A percentile compares a stretch with the other conserved stretches of the same genome.
Evolutionary conservation across 2,888 invertebrate genomes (phyloP).

Genomic region (Ctena decussata): DNA sequence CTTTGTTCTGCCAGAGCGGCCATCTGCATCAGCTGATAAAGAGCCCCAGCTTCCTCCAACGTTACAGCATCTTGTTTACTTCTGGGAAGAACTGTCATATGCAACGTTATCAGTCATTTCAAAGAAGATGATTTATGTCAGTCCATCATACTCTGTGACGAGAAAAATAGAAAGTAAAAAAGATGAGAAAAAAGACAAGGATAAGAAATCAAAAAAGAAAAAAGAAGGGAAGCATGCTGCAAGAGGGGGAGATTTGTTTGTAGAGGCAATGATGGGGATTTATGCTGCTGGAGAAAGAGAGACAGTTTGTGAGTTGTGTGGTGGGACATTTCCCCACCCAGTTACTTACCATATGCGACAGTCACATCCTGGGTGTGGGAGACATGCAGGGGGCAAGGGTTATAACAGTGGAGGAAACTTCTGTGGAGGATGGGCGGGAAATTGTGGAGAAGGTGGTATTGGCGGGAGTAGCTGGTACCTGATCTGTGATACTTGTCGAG

Average conservation of each 20-base stretch:
- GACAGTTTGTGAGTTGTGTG: constrained; percentile 94
- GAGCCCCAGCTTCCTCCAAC: constrained; percentile 92
- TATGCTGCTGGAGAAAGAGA: constrained; percentile 85
- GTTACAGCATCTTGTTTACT: constrained; percentile 93
- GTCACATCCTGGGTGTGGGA: constrained; percentile 96
- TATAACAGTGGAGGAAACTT: constrained; percentile 97
- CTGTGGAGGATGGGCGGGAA: constrained; percentile 95
- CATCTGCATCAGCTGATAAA: constrained; percentile 58
- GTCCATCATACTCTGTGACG: constrained; percentile 87
- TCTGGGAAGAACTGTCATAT: constrained; percentile 94
- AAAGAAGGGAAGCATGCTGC: constrained; percentile 88
- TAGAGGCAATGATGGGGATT: constrained; percentile 74
- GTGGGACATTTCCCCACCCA: constrained; percentile 90
- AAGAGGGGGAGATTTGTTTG: constrained; percentile 77
- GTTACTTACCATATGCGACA: constrained; percentile 97
- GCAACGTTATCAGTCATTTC: constrained; percentile 89
- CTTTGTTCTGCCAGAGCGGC: constrained; percentile 61
- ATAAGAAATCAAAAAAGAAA: constrained; percentile 87
- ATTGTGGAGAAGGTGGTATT: constrained; percentile 95
- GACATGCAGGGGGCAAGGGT: constrained; percentile 94
- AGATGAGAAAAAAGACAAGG: constrained; percentile 83
- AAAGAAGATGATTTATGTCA: constrained; percentile 90
- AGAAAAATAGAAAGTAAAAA: constrained; percentile 80
- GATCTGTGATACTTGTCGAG: constrained; percentile 96
- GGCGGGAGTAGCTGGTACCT: constrained; percentile 95